Evolutionary conservation across 2,888 invertebrate species (phyloP), one percentile per base, ranked within the genome.

Genomic region (Autographa gamma): DNA sequence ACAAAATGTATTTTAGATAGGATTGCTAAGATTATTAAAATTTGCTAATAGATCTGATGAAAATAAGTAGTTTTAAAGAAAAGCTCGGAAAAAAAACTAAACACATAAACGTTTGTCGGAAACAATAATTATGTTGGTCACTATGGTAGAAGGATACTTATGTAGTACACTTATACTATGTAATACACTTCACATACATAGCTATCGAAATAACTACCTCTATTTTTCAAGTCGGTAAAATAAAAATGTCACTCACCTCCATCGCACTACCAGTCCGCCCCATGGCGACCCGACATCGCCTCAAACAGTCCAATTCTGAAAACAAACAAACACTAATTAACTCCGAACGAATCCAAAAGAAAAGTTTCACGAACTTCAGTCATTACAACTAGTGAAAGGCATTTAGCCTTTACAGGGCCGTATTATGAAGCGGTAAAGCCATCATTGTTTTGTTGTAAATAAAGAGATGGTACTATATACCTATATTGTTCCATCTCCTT

Each of bases 261-360:
- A 95, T 95, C 76, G 91, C 88, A 90, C 89, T 93, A 91, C 90
- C 86, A 84, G 88, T 88, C 71, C 84, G 90, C 87, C 87, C 90
- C 94, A 94, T 94, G 86, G 85, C 85, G 88, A 84, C 77, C 75
- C 86, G 82, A 85, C 92, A 93, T 93, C 88, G 84, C 89, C 85
- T 87, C 74, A 88, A 86, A 76, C 69, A 73, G 66, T 71, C 66
- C 65, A 70, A 76, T 81, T 85, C 93, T 94, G 93, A 71, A 8
- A 93, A 93, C 66, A 76, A 84, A 83, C 60, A 52, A 11, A 59
- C 18, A 54, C 19, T 67, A 60, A 38, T 14, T 58, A 58, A 14
- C 25, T 59, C 52, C 54, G 11, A 56, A 56, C 54, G 25, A 25
- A 56, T 56, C 54, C 3, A 56, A 56, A 25, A 25, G 54, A 56